These are phyloP conservation scores for Chrysotoxum bicinctum DNA, from an alignment of 2,888 invertebrate species.

Conservation along the genomic window DNA sequence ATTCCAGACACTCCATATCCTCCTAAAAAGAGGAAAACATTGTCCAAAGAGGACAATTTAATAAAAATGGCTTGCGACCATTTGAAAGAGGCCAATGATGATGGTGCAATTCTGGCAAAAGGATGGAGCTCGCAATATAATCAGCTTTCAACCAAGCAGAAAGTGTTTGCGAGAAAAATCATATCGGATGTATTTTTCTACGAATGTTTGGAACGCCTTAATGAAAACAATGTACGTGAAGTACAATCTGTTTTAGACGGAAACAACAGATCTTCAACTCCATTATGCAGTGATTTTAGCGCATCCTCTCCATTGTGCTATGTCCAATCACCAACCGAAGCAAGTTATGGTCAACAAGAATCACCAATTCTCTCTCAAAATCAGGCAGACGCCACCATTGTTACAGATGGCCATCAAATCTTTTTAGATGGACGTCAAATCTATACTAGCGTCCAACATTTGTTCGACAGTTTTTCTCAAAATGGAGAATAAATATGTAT, in stretches of 20 bases:
- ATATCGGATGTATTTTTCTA: constrained; percentile 33
- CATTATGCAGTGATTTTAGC: not conserved
- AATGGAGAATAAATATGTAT: no score
- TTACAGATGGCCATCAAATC: no score
- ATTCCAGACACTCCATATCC: not conserved
- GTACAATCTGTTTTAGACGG: not conserved
- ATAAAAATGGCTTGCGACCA: constrained; percentile 10
- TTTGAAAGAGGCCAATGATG: constrained; percentile 12
- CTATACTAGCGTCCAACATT: no score
- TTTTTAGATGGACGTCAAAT: no score
- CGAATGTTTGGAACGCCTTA: not conserved
- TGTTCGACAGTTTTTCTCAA: not conserved
- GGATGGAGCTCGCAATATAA: constrained; percentile 30
- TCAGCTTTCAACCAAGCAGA: constrained; percentile 19
- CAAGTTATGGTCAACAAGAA: no score
- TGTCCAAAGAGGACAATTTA: not conserved
- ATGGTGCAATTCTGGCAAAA: constrained; percentile 28
- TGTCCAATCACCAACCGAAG: no score
- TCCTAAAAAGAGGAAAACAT: not conserved
- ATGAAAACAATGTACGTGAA: not conserved
- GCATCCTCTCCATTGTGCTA: no score
- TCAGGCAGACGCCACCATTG: no score
- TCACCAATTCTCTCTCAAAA: no score
- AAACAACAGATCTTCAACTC: not conserved
- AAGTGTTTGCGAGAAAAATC: constrained; percentile 22